Conservation (phyloP, 2,888 invertebrate genomes). For the Apotomis betuletana region DNA sequence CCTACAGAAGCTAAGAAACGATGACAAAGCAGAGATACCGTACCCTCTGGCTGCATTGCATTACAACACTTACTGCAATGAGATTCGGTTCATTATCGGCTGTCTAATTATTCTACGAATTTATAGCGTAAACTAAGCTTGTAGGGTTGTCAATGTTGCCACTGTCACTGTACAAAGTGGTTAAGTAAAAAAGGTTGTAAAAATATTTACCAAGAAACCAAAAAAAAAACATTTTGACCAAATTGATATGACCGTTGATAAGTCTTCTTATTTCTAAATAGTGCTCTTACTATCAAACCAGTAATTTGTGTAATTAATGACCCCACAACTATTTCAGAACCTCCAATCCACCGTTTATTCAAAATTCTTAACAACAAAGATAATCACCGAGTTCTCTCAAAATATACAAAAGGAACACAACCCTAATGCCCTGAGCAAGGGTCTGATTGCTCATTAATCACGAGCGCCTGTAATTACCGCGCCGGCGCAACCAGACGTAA, state of each 20-base stretch:
- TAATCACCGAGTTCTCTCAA: slow-evolving; percentile 50
- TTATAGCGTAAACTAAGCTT: neutral
- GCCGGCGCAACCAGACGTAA: slow-evolving; percentile 64
- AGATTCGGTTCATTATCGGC: slow-evolving; percentile 4
- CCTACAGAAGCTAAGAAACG: slow-evolving; percentile 54
- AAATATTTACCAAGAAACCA: too few species aligned
- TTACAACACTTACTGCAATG: slow-evolving; percentile 22
- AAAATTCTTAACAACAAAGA: slow-evolving; percentile 46
- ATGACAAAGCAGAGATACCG: slow-evolving; percentile 51
- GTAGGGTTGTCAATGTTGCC: slow-evolving; percentile 23
- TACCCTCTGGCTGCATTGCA: slow-evolving; percentile 6
- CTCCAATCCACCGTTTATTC: slow-evolving; percentile 23
- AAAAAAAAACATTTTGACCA: too few species aligned
- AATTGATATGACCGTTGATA: too few species aligned
- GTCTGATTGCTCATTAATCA: slow-evolving; percentile 81
- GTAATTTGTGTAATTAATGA: neutral
- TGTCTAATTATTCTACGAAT: slow-evolving; percentile 22
- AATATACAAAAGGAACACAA: slow-evolving; percentile 56
- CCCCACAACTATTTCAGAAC: slow-evolving; percentile 9
- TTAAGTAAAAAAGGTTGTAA: neutral
- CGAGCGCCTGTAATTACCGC: slow-evolving; percentile 74
- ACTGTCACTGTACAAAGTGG: neutral
- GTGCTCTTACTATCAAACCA: neutral
- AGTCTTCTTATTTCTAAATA: neutral
- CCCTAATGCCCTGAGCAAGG: slow-evolving; percentile 61